Base-by-base conservation (phyloP, 1,140 invertebrate species). In the Heterodera carotae region DNA sequence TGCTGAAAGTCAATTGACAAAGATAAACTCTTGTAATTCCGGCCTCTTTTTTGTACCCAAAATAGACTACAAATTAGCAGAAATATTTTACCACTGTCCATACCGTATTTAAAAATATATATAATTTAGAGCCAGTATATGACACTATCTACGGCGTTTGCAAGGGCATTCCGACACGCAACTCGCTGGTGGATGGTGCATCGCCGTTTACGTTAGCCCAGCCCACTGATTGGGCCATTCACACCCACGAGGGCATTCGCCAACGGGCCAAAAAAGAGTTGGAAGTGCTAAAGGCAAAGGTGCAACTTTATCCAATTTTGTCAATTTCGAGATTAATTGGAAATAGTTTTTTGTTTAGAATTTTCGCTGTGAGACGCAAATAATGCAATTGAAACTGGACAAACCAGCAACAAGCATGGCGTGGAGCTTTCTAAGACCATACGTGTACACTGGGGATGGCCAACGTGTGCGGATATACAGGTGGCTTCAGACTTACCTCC, bases 191-290 rank as follows among this genome's bases (percentile, higher is more conserved):
- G 29, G 79, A 84, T 36, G 70, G 80, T 43, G 74, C 59, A 27
- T 62, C 69, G 31, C 77, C 80, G 25, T 76, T 83, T 43, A 82
- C 76, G 1, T 39, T 84, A 8, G 56, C 70, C n/a, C 73, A 79
- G 33, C 80, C 83, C 31, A 81, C 82, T 29, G 85, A 86, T 74
- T 83, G 84, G 85, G 85, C 84, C 33, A 59, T 78, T 7, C 84
- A 86, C 72, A 84, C 78, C 6, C 59, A 78, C 36, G 85, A 86
- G 73, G 84, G 85, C 25, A 72, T 87, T 62, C 72, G 66, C 25
- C 82, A 86, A 64, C 83, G 81, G 33, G 68, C 80, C 39, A 39
- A 76, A 15, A 76, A 75, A 22, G 84, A 86, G 48, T 39, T 83
- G 1, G 83, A 84, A 71, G 27, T 53, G 27, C 66, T 85, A 2